Evolutionary conservation across 2,113 vertebrate genomes (phyloP), one percentile per base, ranked within the genome.

Genomic region (Scolopax mira): DNA sequence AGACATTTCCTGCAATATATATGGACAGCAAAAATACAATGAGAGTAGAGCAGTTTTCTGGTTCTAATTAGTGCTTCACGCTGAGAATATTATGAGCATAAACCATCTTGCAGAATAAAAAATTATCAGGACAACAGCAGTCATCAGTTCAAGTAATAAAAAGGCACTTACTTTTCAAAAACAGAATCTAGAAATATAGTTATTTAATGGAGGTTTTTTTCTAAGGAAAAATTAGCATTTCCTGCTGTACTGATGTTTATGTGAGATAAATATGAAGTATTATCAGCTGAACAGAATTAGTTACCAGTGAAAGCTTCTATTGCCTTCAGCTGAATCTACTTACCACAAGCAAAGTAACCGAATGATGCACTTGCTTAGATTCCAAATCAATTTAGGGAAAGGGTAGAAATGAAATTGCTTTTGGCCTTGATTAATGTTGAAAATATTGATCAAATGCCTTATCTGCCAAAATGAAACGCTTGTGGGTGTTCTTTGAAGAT

Each of bases 371-470:
- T 89, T 73, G 33, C 80, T 89, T 77, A 37, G 54, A 67, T 77
- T 77, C 41, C 88, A 93, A 28, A 41, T 64, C 49, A 55, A 2
- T 90, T 89, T 82, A 70, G 31, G 72, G 42, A 65, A 79, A 93
- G 52, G 66, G n/a, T 78, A 58, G 84, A 90, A 93, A 96, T 93
- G 8, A 88, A 79, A 96, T 93, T 88, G 71, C 86, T 90, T 33
- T 94, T 93, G 82, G 80, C 48, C 71, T 91, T 91, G 81, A 93
- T 93, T 89, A 93, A 72, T 82, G 73, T 94, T 87, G 73, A 93
- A 96, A 96, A 93, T 93, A 96, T 89, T 70, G 94, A 95, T 96
- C 57, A 90, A 82, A 83, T 73, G 72, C 30, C 64, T 93, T 94
- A 81, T 92, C 57, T 96, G 57, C 79, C 80, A 92, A 82, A 92